Evolutionary conservation across 2,888 invertebrate genomes (phyloP), one percentile per base, ranked within the genome.

Genomic region (Gastrophysa polygoni): DNA sequence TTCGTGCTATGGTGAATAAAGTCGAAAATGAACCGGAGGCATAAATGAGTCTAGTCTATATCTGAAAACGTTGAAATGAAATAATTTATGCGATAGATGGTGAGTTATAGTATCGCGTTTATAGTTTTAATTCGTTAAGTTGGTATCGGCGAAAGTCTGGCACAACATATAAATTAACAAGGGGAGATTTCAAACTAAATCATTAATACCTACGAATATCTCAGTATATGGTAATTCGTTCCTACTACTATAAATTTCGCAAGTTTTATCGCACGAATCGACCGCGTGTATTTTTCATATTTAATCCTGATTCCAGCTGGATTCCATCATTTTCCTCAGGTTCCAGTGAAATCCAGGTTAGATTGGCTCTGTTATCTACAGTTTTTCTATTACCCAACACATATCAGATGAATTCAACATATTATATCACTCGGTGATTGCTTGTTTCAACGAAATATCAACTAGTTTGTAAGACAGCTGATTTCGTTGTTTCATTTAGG

Each of bases 111-210:
- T 71, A 67, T 74, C 69, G 74, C 74, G 74, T 74, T 73, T 70
- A 68, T 68, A 64, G 69, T 72, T 73, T 71, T 73, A 72, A 73
- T 73, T 70, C 72, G 69, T 73, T 71, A 71, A 70, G 70, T 71
- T 69, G 70, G 74, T 73, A 74, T 73, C 73, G 71, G 71, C 59
- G 66, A 66, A 71, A 71, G 72, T 74, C 74, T 68, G 73, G 74
- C 74, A 74, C 71, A 68, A 71, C 66, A 68, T 71, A 72, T 71
- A 72, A 74, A 73, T 72, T 71, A 68, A 61, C 63, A 59, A 61
- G 66, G 67, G 63, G 66, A 59, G 67, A 66, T 68, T 69, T 71
- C 68, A 68, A 69, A 70, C 70, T 68, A 66, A 70, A 68, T 70
- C 71, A 66, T 71, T 71, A 69, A 68, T 69, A 67, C 63, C 51